Conservation (phyloP, 2,113 vertebrate species). For the Cygnus buccinator region DNA sequence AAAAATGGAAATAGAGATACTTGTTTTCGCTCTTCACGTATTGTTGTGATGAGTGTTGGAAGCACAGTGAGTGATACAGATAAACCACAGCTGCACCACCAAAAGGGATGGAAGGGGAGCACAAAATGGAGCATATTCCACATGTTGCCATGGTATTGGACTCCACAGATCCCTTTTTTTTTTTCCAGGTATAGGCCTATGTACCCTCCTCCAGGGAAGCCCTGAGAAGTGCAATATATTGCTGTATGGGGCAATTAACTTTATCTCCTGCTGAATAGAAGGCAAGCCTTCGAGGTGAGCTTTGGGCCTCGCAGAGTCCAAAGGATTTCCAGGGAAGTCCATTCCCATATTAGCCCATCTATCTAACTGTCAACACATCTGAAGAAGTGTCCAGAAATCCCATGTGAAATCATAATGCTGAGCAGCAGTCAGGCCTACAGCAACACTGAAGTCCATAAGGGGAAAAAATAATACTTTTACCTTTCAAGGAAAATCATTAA, state of each 20-base stretch:
- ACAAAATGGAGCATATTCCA: background rate
- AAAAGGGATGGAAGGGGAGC: background rate
- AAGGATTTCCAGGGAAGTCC: constrained; percentile 14
- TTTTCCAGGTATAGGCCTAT: background rate
- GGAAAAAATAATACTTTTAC: background rate
- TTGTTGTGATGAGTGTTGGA: background rate
- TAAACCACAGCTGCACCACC: background rate
- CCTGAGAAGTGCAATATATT: background rate
- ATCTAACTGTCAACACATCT: background rate
- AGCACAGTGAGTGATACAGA: background rate
- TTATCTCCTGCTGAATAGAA: background rate
- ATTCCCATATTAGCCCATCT: background rate
- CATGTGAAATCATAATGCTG: background rate
- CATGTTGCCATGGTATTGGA: background rate
- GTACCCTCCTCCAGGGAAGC: background rate
- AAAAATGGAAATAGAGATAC: background rate
- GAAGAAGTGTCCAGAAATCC: constrained; percentile 2
- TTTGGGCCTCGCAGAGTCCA: background rate
- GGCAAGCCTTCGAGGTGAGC: background rate
- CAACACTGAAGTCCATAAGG: background rate
- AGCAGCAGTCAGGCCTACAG: background rate
- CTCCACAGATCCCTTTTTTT: background rate
- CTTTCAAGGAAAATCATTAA: background rate
- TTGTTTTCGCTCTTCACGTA: background rate
- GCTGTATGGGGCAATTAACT: background rate